Conservation (phyloP, 2,797 vertebrate species). For the Euphonia xanthogaster region DNA sequence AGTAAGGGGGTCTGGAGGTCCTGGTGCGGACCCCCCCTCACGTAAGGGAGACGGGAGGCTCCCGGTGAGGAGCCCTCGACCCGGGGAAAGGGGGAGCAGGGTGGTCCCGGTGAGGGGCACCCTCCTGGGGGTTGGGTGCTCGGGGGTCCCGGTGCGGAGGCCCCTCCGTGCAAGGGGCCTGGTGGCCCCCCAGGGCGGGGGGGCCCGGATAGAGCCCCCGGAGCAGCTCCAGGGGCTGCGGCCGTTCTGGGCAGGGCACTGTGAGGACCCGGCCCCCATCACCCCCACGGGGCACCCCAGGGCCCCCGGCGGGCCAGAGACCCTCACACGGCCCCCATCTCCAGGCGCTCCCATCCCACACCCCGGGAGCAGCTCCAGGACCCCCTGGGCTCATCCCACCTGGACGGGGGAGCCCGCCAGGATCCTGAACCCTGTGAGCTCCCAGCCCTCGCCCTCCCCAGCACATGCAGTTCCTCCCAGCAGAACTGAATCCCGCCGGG, state of each 20-base stretch:
- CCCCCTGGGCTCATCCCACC: background rate
- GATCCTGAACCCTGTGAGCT: background rate
- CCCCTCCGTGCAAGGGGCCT: no score
- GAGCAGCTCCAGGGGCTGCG: background rate
- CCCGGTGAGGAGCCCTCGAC: background rate
- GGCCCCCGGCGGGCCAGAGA: background rate
- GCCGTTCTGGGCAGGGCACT: background rate
- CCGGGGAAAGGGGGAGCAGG: background rate
- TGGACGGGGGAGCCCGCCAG: background rate
- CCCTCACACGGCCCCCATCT: background rate
- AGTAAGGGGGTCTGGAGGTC: background rate
- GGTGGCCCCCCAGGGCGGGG: rapidly evolving
- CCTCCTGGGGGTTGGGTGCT: no score
- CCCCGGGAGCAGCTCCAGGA: background rate
- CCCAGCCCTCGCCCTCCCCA: background rate
- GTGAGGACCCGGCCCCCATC: background rate
- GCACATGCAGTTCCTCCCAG: rapidly evolving
- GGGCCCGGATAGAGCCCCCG: background rate
- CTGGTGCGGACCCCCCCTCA: no score
- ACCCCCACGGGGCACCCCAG: background rate
- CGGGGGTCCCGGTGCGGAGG: background rate
- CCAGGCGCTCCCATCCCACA: background rate
- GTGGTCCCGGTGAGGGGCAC: background rate
- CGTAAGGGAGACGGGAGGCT: rapidly evolving
- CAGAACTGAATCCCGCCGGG: background rate